These are phyloP conservation scores for Conger conger DNA, from an alignment of 2,113 vertebrate species.

Conservation along the genomic window DNA sequence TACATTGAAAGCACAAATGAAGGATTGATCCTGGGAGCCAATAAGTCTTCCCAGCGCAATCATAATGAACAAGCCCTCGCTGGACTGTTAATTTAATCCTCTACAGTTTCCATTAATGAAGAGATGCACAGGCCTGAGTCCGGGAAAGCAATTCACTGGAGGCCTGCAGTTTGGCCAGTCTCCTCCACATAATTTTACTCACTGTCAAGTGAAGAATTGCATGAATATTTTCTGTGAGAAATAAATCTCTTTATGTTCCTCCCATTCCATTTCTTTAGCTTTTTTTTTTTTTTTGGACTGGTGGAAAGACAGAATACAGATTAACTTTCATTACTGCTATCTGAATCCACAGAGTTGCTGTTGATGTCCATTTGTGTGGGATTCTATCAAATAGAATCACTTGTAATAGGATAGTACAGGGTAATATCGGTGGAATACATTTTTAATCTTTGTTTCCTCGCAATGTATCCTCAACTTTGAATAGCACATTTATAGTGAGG, in stretches of 20 bases:
- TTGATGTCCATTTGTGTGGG: not conserved
- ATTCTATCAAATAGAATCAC: not conserved
- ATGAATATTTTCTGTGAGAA: not conserved
- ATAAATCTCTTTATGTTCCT: not conserved
- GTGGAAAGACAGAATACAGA: not conserved
- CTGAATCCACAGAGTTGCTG: not conserved
- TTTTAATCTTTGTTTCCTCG: not conserved
- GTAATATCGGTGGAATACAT: not conserved
- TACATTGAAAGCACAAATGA: not conserved
- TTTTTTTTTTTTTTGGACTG: not conserved
- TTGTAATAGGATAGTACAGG: not conserved
- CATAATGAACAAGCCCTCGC: not conserved
- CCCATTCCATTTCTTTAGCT: not conserved
- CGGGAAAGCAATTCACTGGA: not conserved
- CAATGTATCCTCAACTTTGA: not conserved
- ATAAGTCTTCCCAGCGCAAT: not conserved
- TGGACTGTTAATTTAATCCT: not conserved
- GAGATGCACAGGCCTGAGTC: not conserved
- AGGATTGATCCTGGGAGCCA: constrained; percentile 8
- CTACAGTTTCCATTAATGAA: not conserved
- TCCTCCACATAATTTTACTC: not conserved
- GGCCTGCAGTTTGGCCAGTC: not conserved
- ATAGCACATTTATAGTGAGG: not conserved
- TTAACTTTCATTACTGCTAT: not conserved
- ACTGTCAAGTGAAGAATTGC: not conserved